Evolutionary conservation across 2,888 invertebrate species (phyloP), one percentile per base, ranked within the genome.

Genomic region (Callyntrura guangdongensis): DNA sequence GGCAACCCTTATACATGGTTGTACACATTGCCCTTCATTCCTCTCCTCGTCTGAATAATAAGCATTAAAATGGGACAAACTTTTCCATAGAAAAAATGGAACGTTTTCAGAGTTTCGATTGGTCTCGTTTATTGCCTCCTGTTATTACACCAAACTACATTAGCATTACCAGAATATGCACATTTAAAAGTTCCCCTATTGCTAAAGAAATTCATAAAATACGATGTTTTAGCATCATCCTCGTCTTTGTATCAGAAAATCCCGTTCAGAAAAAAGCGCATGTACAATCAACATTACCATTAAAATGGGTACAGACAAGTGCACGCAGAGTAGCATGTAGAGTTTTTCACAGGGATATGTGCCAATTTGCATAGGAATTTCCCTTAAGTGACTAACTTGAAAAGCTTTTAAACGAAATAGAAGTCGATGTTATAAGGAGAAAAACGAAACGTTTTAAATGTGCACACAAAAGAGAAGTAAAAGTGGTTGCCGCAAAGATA

Each of bases 321-420:
- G 27, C 20, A 74, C 20, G n/a, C 27, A 27, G 56, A 3, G 27
- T n/a, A 2, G 49, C 22, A 49, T 74, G 74, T 49, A 81, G 36
- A 59, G 27, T 36, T 3, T 79, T 56, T 59, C 17, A n/a, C 81
- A 59, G 56, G 69, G 69, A 69, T 72, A 74, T 86, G 86, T 74
- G 74, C 61, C 74, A 74, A 86, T 86, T 86, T 86, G 86, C 86
- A 86, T 86, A 86, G 86, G 74, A 86, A 86, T 86, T 74, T 74
- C 25, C 53, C 72, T 53, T 47, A 85, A 85, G 69, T 53, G 74
- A 74, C 74, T 74, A 74, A 64, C 49, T 64, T 64, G 64, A 83
- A 83, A 83, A 61, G 64, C 83, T 83, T 64, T 84, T 74, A 74
- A 74, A 74, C 49, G 74, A 53, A 74, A 74, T 74, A 74, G 74